Evolutionary conservation across 2,113 vertebrate species (phyloP), one percentile per base, ranked within the genome.

Genomic region (Hippocampus guttulatus): DNA sequence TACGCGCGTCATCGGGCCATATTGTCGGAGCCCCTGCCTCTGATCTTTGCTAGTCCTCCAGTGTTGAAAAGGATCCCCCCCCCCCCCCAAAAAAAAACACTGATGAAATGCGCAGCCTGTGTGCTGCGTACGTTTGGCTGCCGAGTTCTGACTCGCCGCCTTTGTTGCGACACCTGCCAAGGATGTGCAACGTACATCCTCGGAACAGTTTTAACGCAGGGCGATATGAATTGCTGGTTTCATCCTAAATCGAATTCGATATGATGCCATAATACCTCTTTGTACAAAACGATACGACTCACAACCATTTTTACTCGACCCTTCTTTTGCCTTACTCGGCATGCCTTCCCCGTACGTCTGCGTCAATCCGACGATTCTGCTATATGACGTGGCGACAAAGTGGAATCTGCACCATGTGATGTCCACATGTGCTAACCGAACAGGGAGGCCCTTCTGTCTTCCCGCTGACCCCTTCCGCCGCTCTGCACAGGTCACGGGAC

Each of bases 371-470:
- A 40, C 68, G 49, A 67, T 78, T 69, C 41, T 49, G 61, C 72
- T 64, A 30, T 55, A 30, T 66, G 74, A 52, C 18, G 15, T 71
- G 71, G 71, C 49, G 14, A 61, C 23, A 65, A 43, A 65, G 51
- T 63, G 55, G 70, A 68, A 47, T 67, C 62, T 54, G 25, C 52
- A 5, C 33, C 76, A 74, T 77, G 73, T 81, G 81, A 74, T 58
- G 54, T 65, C 75, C 77, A 82, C 75, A 86, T 67, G 81, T 80
- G 67, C 77, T n/a, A 33, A 38, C 0, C 33, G 63, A 63, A 85
- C 80, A 79, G 66, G 83, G 64, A 57, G 73, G 62, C 40, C 70
- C 61, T 82, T 87, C 77, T 84, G 69, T 83, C 62, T 58, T 63
- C 21, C 51, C 83, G 69, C 1, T 87, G 86, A 83, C 85, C 75